Evolutionary conservation across 2,888 invertebrate genomes (phyloP).

Genomic region (Formica aserva): DNA sequence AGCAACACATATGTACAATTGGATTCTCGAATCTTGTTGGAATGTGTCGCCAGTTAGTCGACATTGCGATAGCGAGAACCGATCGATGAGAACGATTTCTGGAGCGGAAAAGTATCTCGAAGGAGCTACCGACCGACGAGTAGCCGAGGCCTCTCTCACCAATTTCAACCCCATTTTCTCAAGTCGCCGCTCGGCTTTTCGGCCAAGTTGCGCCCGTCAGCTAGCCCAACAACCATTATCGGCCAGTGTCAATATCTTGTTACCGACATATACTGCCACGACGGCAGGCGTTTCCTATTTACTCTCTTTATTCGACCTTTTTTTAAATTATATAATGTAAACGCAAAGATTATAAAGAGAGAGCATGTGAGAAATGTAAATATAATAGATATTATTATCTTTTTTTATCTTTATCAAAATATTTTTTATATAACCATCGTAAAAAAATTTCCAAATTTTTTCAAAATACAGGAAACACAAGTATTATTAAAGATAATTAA

Average conservation of each 20-base stretch:
- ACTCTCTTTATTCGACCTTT: slow-evolving; percentile 57
- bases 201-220: slow-evolving; percentile 73
- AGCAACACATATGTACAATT: slow-evolving; percentile 7
- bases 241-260: slow-evolving; percentile 83
- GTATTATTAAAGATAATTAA: too few relatives aligned
- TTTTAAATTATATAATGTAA: not conserved
- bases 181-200: slow-evolving; percentile 78
- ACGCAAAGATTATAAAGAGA: not conserved
- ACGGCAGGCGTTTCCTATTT: slow-evolving; percentile 81
- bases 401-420: not conserved
- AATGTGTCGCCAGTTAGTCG: slow-evolving; percentile 72
- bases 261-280: slow-evolving; percentile 78
- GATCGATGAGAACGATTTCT: slow-evolving; percentile 75
- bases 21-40: slow-evolving; percentile 31
- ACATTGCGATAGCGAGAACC: slow-evolving; percentile 63
- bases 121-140: slow-evolving; percentile 62
- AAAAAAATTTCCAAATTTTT: slow-evolving; percentile 21
- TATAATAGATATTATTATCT: not conserved
- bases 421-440: not conserved
- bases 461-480: not conserved
- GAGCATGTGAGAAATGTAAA: not conserved
- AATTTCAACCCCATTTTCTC: slow-evolving; percentile 82
- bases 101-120: slow-evolving; percentile 77
- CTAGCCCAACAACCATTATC: slow-evolving; percentile 80
- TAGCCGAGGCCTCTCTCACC: slow-evolving; percentile 77